Evolutionary conservation across 2,113 vertebrate genomes (phyloP).

Genomic region (Oxyruncus cristatus): DNA sequence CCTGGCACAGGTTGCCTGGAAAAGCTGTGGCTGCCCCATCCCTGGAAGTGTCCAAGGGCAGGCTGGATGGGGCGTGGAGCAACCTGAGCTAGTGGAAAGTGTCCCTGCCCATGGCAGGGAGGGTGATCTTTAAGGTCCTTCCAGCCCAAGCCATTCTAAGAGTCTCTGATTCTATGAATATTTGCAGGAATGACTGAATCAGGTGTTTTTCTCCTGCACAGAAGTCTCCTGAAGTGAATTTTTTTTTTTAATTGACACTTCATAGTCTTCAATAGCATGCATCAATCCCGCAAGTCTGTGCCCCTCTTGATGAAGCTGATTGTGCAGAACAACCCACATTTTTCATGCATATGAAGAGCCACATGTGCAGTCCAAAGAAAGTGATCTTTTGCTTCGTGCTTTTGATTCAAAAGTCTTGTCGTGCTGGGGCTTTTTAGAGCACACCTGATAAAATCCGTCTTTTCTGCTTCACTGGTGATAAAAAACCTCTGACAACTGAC

Average conservation of each 20-base stretch:
- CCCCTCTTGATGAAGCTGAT: background rate
- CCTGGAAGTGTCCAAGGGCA: background rate
- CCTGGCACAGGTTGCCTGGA: background rate
- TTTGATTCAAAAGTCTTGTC: background rate
- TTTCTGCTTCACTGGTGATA: background rate
- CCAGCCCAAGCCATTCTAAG: background rate
- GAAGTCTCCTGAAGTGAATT: background rate
- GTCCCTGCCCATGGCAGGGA: background rate
- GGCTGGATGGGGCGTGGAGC: rapidly evolving
- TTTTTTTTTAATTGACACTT: background rate
- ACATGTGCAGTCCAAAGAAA: background rate
- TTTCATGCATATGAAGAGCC: background rate
- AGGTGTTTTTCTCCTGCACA: background rate
- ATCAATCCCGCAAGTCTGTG: background rate
- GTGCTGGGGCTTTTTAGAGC: background rate
- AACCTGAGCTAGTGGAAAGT: rapidly evolving
- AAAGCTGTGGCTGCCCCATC: background rate
- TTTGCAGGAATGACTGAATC: background rate
- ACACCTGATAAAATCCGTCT: constrained; percentile 36
- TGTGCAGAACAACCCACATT: background rate
- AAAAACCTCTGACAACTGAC: background rate
- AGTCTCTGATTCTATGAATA: background rate
- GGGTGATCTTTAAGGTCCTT: background rate
- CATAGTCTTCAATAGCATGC: background rate
- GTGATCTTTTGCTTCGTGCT: background rate